Percentiles rank a stretch among this genome's conserved stretches.
Conservation (phyloP, 2,113 vertebrate genomes). For the Phodopus roborovskii region DNA sequence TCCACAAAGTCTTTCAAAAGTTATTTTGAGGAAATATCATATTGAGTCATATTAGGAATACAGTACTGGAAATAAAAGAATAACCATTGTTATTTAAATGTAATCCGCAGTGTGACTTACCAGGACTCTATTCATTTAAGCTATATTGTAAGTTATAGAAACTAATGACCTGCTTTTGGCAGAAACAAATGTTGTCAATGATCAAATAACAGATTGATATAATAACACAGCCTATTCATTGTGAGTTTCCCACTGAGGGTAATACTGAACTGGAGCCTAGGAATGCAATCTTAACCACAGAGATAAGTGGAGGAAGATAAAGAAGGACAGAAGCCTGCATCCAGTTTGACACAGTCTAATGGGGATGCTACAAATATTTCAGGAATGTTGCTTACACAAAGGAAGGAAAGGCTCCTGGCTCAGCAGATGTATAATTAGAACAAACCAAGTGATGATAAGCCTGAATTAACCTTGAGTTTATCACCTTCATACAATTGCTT, state of each 20-base stretch:
- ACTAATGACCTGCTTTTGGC: background rate
- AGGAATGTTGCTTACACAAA: background rate
- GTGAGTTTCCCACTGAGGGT: background rate
- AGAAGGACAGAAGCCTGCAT: background rate
- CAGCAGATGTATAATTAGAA: background rate
- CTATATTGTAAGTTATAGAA: background rate
- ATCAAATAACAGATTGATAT: background rate
- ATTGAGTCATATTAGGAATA: background rate
- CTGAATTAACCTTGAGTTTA: background rate
- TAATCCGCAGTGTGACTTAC: background rate
- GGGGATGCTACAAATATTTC: background rate
- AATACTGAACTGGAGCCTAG: background rate
- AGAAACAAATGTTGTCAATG: background rate
- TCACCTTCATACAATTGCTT: background rate
- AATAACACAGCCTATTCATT: rapidly evolving
- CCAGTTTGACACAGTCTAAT: background rate
- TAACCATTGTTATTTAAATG: background rate
- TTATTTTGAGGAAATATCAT: background rate
- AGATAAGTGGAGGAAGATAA: background rate
- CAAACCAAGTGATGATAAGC: background rate
- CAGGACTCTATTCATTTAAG: background rate
- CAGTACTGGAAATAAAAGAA: background rate
- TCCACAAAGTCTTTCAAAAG: background rate
- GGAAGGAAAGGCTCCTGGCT: background rate
- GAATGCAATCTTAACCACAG: background rate